Percentiles rank a stretch among this genome's conserved stretches.
Evolutionary conservation across 2,888 invertebrate species (phyloP).

Genomic region (Steromphala cineraria): DNA sequence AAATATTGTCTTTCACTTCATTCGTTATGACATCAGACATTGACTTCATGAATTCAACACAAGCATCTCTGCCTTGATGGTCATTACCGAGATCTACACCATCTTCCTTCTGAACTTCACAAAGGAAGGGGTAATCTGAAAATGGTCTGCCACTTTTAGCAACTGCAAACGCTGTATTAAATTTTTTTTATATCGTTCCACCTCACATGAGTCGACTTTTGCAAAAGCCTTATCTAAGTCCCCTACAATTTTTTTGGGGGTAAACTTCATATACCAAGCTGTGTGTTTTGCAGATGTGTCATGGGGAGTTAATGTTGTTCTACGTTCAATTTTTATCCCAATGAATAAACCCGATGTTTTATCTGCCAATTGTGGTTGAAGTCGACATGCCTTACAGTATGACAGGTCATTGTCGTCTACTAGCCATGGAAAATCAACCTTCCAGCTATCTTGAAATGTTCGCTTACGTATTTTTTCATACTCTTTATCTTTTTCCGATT

Average conservation of each 20-base stretch:
- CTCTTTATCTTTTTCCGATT: no score
- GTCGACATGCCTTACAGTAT: neutral
- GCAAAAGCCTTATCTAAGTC: neutral
- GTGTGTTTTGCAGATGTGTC: neutral
- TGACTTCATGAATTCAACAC: neutral
- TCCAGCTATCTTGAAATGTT: neutral
- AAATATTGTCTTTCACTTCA: neutral
- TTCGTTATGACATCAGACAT: neutral
- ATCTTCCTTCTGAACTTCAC: no score
- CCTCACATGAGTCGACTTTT: neutral
- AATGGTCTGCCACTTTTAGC: no score
- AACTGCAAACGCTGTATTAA: no score
- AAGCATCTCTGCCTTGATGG: neutral
- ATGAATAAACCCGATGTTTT: neutral
- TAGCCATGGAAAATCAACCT: neutral
- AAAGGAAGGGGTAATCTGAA: no score
- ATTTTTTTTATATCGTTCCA: neutral
- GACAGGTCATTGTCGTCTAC: neutral
- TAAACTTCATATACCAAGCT: neutral
- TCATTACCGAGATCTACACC: no score
- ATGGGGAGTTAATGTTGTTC: neutral
- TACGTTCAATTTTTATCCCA: neutral
- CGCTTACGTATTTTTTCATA: no score
- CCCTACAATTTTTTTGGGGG: neutral
- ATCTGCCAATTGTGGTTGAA: neutral